Evolutionary conservation across 2,797 vertebrate species (phyloP), one percentile per base, ranked within the genome.

Genomic region (Steatocranus sp.): DNA sequence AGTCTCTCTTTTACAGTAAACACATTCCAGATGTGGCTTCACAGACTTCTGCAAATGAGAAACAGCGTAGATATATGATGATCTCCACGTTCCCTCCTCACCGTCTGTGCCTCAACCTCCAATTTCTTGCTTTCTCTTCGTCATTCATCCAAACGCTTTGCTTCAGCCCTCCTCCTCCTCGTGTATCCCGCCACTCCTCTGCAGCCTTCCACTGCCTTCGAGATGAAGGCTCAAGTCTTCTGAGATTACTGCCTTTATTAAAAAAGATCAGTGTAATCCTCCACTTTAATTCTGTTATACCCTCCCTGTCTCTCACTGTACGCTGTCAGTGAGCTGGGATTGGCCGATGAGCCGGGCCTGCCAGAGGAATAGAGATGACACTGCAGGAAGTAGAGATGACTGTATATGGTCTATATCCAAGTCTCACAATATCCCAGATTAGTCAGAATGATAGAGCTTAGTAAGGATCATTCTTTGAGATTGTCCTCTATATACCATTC

Each of bases 181-280:
- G 4, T 41, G 14, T 49, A 25, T 75, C 36, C 14, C 76, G 66
- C 36, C 30, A 74, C 48, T 84, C 66, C 56, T 79, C 80, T 48
- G 50, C 56, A 74, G 54, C 20, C 75, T 54, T 75, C 8, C 66
- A 88, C 76, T 54, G 83, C 78, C 81, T 88, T 66, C 78, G 51
- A 88, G 83, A 88, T 87, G 51, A 93, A 91, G 43, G 43, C 68
- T 73, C 43, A 30, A 73, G 79, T 86, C 83, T 51, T 85, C 70
- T 27, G 79, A 89, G 90, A 93, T 93, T 93, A 94, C 84, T 11
- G 76, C 76, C 83, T 87, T 91, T 89, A 93, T 93, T 92, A 84
- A 89, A 90, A 86, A 87, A 90, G 86, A 93, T 90, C 81, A 88
- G 80, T 12, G 30, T 92, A 93, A 94, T 92, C 91, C 88, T 79